Base-by-base conservation (phyloP, 2,797 vertebrate species). In the Gorsachius magnificus region DNA sequence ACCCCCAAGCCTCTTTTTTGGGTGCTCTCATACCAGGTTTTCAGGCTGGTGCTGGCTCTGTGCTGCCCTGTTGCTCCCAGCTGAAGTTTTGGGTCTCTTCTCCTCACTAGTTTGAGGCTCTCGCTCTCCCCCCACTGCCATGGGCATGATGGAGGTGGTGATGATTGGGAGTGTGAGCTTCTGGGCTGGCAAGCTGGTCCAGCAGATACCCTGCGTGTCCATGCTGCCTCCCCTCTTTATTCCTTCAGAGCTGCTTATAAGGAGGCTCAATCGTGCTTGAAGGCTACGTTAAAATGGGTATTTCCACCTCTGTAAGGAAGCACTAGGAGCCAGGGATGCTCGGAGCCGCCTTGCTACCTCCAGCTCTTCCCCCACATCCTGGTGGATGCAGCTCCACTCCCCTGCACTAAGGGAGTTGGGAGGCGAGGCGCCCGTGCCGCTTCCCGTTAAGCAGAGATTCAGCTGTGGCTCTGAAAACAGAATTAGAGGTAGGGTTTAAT, bases 401-500 rank as follows among this genome's bases (percentile, higher is more conserved):
- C 60, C 41, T 35, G 45, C 1, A 5, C 0, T 31, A 51, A 36
- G 36, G 75, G 60, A 87, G 71, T 41, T 0, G 21, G 76, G 69
- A 92, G 78, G 81, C 90, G 66, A 76, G 57, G 82, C 2, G 5
- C 50, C 50, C 4, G 7, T 13, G 13, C 70, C 0, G 1, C 65
- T 69, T 91, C 38, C 13, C 85, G 94, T 88, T 80, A 86, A 83
- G 83, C 79, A 76, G 87, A 69, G 77, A 60, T 79, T 93, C 51
- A 11, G 48, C 85, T 36, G 48, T 50, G 26, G 65, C 89, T 94
- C 76, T 64, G 61, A 79, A 90, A 96, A 89, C n/a, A n/a, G 92
- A 94, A 95, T 82, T 95, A 90, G 89, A 88, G 78, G 65, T 85
- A 79, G 81, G 13, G 68, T 70, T 95, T 96, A 95, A 96, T 95